These are phyloP conservation scores for Bryconaethiops microstoma DNA, from an alignment of 2,797 vertebrate species.

Conservation along the genomic window DNA sequence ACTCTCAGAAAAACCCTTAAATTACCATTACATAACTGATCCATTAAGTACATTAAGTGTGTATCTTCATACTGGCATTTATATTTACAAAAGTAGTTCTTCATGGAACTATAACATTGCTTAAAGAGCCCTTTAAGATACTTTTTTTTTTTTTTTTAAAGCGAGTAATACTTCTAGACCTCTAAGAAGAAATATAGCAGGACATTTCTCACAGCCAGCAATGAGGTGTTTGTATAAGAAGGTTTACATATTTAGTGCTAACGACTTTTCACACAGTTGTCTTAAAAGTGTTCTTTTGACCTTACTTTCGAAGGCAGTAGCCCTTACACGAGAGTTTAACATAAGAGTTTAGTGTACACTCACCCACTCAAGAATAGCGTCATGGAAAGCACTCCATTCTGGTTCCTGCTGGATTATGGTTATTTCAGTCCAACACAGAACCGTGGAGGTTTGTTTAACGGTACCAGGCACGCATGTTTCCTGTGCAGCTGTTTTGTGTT, in stretches of 20 bases:
- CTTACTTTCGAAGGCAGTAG: conserved; percentile 6
- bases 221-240: conserved; percentile 22
- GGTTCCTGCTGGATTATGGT: conserved; percentile 14
- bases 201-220: not conserved
- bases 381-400: conserved; percentile 17
- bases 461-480: conserved; percentile 42
- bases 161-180: too few species aligned
- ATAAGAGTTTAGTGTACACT: not conserved
- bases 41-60: too few species aligned
- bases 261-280: conserved; percentile 6
- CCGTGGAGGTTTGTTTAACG: conserved; percentile 23
- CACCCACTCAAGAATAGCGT: conserved; percentile 10
- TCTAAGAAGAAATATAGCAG: too few species aligned
- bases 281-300: conserved; percentile 5
- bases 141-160: too few species aligned
- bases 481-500: conserved; percentile 57
- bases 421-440: conserved; percentile 9
- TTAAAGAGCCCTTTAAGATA: too few species aligned
- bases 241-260: conserved; percentile 12
- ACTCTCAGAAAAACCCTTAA: too few species aligned
- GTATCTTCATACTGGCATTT: too few species aligned
- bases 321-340: not conserved
- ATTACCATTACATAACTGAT: too few species aligned
- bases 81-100: too few species aligned
- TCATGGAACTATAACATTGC: too few species aligned